Base-by-base conservation (phyloP, 2,113 vertebrate species). In the Apeltes quadracus region DNA sequence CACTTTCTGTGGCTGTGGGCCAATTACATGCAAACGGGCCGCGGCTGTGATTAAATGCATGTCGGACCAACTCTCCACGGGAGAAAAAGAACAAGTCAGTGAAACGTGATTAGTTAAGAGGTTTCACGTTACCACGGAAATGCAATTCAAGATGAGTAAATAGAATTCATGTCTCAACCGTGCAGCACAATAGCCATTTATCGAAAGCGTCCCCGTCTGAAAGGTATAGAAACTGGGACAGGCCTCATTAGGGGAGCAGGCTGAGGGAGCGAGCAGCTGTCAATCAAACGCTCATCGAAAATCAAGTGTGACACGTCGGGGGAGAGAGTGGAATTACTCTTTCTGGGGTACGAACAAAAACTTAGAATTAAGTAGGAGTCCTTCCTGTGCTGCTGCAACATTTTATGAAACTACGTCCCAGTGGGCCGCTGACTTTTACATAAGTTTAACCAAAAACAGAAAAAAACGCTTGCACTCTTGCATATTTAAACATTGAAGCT, bases 271-370 rank as follows among this genome's bases (percentile, higher is more conserved):
- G 18, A 71, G 73, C 67, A 73, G 62, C 81, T 80, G 87, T 83
- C 81, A 87, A 9, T 84, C 77, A 61, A 71, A 65, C 9, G 4
- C 56, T 48, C 22, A 11, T 25, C 39, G 54, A 79, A 84, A 82
- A 83, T 70, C 32, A 62, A 57, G 23, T 72, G 41, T 48, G 65
- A 53, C 72, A 79, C 23, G 69, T 15, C 36, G 73, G 25, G 54
- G 50, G 32, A 23, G 38, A 58, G n/a, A 22, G 23, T 25, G 22
- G 62, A 41, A 50, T 58, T 58, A 53, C 62, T 78, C 32, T 61
- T 81, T 53, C 38, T 54, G 66, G 71, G 50, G 72, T 59, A 65
- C 62, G 29, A 46, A 2, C 12, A 59, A 14, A 58, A 75, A 85
- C 59, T 69, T 62, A 62, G 65, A 54, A 78, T 65, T 48, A 38